Evolutionary conservation across 2,888 invertebrate species (phyloP).

Genomic region (Harpalus rubripes): DNA sequence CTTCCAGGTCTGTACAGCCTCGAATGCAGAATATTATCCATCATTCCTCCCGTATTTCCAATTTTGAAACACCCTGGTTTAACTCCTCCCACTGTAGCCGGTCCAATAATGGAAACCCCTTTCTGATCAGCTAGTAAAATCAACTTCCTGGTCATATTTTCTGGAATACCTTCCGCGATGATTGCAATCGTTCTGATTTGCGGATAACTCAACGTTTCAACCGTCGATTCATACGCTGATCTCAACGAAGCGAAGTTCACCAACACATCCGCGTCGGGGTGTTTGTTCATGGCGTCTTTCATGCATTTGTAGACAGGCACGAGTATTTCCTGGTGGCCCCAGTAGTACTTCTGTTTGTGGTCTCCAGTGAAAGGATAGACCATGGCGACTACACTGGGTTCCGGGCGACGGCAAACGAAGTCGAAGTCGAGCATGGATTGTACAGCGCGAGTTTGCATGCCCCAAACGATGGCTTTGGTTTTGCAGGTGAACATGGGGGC

Average conservation of each 20-base stretch:
- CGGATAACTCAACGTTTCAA: conserved; percentile 95
- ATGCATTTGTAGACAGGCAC: conserved; percentile 97
- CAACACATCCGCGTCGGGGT: conserved; percentile 95
- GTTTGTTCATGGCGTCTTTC: conserved; percentile 97
- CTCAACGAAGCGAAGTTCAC: conserved; percentile 98
- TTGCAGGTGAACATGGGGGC: conserved; percentile 86
- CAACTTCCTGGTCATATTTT: conserved; percentile 97
- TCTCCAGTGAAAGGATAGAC: conserved; percentile 99
- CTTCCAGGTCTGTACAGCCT: conserved; percentile 97
- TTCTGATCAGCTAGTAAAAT: conserved; percentile 91
- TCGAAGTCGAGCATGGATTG: conserved; percentile 98
- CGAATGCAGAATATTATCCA: conserved; percentile 98
- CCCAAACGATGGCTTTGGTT: conserved; percentile 98
- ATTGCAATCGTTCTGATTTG: conserved; percentile 98
- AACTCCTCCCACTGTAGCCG: conserved; percentile 97
- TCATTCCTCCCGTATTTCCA: conserved; percentile 99
- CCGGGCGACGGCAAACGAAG: conserved; percentile 92
- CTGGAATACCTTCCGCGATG: conserved; percentile 99
- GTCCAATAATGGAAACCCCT: conserved; percentile 80
- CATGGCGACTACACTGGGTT: conserved; percentile 96
- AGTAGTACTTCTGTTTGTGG: conserved; percentile 99
- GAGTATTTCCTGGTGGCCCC: conserved; percentile 98
- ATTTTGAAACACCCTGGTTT: conserved; percentile 99
- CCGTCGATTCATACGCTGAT: conserved; percentile 97
- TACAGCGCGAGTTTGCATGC: conserved; percentile 98